Conservation (phyloP, 2,113 vertebrate genomes). For the Melanerpes aurifrons region DNA sequence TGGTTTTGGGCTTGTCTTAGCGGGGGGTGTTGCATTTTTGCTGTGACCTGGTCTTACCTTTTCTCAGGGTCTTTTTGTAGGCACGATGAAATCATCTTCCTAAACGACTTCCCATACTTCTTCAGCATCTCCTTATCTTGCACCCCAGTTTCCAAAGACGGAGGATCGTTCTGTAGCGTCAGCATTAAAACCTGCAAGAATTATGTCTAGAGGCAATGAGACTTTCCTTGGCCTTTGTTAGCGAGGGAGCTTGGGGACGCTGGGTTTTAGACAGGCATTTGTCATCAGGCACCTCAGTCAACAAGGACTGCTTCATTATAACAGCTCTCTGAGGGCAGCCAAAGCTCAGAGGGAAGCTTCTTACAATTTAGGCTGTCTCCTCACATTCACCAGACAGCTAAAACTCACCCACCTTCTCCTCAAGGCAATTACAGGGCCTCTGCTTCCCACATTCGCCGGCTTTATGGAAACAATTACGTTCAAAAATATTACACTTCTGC, state of each 20-base stretch:
- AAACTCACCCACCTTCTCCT: not conserved
- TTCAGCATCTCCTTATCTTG: slow-evolving; percentile 98
- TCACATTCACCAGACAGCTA: not conserved
- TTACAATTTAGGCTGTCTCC: not conserved
- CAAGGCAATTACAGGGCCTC: not conserved
- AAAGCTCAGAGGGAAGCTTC: not conserved
- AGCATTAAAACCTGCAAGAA: slow-evolving; percentile 94
- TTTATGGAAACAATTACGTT: not conserved
- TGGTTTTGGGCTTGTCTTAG: not conserved
- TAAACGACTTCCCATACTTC: slow-evolving; percentile 98
- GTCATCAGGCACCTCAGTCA: not conserved
- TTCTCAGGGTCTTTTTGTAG: slow-evolving; percentile 99
- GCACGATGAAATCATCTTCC: slow-evolving; percentile 97
- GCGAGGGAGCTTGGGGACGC: not conserved
- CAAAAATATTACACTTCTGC: not conserved
- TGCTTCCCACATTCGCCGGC: not conserved
- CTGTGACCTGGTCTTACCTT: slow-evolving; percentile 79
- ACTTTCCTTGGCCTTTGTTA: not conserved
- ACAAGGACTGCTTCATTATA: not conserved
- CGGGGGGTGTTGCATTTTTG: not conserved
- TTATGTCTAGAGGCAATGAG: slow-evolving; percentile 26
- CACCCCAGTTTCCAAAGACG: slow-evolving; percentile 95
- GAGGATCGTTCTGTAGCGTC: slow-evolving; percentile 97
- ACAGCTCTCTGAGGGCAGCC: not conserved
- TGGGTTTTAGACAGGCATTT: not conserved